Base-by-base conservation (phyloP, 2,797 vertebrate species). In the Oophaga sylvatica region DNA sequence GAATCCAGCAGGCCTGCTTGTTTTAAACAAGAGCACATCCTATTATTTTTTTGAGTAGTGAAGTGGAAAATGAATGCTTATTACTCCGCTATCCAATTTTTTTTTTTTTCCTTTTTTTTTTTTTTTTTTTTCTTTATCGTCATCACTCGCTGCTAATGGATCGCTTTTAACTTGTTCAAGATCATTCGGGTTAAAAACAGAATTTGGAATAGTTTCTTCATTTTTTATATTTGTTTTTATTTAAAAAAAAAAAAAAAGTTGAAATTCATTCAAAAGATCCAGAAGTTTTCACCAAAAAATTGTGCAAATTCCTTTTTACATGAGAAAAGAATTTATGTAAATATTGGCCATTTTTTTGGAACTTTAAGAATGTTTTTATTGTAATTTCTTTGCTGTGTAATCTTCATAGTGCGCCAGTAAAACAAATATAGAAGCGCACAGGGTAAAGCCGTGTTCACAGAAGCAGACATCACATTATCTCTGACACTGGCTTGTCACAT, bases 21-120 rank as follows among this genome's bases (percentile, higher is more conserved):
- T 92, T 95, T 95, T 95, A 95, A 95, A 94, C 92, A 94, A 92
- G 94, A 94, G 91, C 92, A 93, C 90, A 90, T 93, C 94, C 92
- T 93, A 91, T 91, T 92, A 92, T 91, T 94, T 94, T 94, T 94
- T 94, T 93, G 92, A 94, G 93, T 95, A 95, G 94, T 91, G 91
- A 93, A 94, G 90, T 95, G 94, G 94, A 94, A 95, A 95, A 95
- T 95, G 94, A 95, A 95, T 93, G 93, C 93, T 95, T 95, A 94
- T 94, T 94, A 94, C 93, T 94, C 93, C 90, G 68, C 78, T 85
- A 84, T 84, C 29, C 65, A 83, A 31, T 88, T 86, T 81, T 73
- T 85, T 35, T 35, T 35, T 4, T 4, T 35, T 35, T 35, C 0
- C 4, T 77, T 48, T 71, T 85, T 65, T 48, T 80, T 88, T 86